Evolutionary conservation across 2,797 vertebrate species (phyloP).

Genomic region (Sarcoramphus papa): DNA sequence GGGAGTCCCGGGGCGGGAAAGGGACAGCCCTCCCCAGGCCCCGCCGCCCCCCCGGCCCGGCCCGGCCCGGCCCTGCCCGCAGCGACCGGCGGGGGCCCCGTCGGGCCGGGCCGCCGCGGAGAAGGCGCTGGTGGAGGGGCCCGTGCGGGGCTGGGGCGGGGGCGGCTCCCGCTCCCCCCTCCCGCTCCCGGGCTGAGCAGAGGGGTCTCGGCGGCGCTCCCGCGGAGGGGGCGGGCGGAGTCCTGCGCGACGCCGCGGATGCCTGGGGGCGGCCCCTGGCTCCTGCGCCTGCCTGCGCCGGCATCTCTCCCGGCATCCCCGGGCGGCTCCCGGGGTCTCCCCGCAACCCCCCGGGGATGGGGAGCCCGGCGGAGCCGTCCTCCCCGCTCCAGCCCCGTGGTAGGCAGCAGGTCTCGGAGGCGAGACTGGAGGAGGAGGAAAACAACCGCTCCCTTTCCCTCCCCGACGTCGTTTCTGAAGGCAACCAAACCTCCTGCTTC

Average conservation of each 20-base stretch:
- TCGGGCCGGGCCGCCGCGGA: not conserved
- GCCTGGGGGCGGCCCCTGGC: no score
- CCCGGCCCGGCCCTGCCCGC: not conserved
- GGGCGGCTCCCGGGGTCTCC: no score
- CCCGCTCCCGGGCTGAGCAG: not conserved
- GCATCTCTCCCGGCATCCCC: not conserved
- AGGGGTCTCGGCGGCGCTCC: not conserved
- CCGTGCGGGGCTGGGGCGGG: accelerated
- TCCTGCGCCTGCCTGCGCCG: not conserved
- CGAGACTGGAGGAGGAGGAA: not conserved
- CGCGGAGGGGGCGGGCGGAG: not conserved
- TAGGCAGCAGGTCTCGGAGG: not conserved
- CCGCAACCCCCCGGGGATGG: no score
- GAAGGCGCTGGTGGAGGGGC: not conserved
- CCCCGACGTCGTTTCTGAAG: not conserved
- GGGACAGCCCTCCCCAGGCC: no score
- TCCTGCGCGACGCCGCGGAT: no score
- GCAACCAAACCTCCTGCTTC: not conserved
- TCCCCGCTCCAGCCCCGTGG: not conserved
- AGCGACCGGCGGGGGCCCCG: not conserved
- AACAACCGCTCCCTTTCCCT: not conserved
- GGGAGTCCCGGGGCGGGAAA: not conserved
- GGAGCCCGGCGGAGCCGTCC: not conserved
- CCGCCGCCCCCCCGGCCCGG: not conserved
- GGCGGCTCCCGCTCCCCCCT: not conserved